Evolutionary conservation across 2,113 vertebrate genomes (phyloP).

Genomic region (Phrynosoma platyrhinos): DNA sequence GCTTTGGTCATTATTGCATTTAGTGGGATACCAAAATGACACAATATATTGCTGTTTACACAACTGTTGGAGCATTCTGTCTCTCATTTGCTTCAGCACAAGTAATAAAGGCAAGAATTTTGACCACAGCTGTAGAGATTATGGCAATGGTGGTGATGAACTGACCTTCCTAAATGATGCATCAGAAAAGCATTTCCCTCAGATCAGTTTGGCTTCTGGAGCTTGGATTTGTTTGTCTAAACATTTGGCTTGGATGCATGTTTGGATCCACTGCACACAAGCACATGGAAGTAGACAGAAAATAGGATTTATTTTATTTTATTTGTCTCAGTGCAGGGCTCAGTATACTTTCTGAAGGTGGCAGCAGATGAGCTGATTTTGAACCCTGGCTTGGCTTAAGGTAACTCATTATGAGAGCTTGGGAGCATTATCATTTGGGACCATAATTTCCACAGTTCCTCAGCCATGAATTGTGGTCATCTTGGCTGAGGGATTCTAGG

Average conservation of each 20-base stretch:
- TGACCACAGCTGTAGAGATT: neutral
- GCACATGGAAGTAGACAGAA: neutral
- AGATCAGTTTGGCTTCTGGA: neutral
- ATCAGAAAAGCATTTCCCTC: conserved; percentile 11
- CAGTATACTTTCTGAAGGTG: too few relatives aligned
- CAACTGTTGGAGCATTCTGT: neutral
- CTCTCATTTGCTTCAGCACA: neutral
- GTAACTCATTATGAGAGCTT: neutral
- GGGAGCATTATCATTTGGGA: too few relatives aligned
- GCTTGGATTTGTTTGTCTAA: neutral
- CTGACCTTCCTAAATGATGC: neutral
- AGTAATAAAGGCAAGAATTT: neutral
- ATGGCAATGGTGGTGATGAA: neutral
- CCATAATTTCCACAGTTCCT: too few relatives aligned
- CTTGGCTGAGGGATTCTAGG: too few relatives aligned
- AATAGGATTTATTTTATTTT: too few relatives aligned
- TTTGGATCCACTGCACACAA: neutral
- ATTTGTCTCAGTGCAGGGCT: too few relatives aligned
- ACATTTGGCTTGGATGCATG: neutral
- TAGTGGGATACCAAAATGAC: neutral
- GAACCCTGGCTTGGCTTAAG: neutral
- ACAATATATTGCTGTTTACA: neutral
- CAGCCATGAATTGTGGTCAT: too few relatives aligned
- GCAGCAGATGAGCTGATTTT: neutral
- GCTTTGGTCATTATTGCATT: neutral